These are phyloP conservation scores for Leptarthrus brevirostris DNA, from an alignment of 2,888 invertebrate species.

Conservation along the genomic window DNA sequence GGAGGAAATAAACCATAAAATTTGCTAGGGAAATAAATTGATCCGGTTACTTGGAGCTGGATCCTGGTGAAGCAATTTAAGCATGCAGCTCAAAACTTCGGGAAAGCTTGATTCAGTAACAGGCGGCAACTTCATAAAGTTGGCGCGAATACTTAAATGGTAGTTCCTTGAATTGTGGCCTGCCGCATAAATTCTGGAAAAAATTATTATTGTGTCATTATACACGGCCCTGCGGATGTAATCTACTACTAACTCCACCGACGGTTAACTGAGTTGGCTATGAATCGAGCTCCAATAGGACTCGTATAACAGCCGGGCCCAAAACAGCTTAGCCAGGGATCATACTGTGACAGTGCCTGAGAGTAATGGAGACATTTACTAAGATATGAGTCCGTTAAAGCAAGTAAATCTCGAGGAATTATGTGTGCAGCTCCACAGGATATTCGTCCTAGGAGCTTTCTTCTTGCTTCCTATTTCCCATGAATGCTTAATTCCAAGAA, in stretches of 20 bases:
- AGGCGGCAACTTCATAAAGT: too few relatives aligned
- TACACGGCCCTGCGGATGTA: neutral
- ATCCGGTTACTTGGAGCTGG: neutral
- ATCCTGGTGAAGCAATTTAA: neutral
- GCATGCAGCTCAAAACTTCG: neutral
- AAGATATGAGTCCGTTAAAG: conserved; percentile 7
- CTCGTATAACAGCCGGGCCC: neutral
- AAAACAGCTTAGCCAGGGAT: conserved; percentile 5
- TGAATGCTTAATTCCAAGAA: conserved; percentile 13
- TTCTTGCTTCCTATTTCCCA: conserved; percentile 3
- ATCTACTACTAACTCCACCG: neutral
- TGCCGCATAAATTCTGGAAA: neutral
- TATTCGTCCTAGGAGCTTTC: neutral
- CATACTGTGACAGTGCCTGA: conserved; percentile 1
- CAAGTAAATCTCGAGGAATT: conserved; percentile 4
- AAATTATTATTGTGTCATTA: neutral
- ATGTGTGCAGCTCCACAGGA: neutral
- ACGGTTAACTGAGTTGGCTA: neutral
- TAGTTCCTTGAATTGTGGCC: too few relatives aligned
- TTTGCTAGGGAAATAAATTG: neutral
- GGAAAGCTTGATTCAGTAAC: neutral
- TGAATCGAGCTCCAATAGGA: neutral
- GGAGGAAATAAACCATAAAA: conserved; percentile 8
- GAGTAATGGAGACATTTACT: conserved; percentile 9
- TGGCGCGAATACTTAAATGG: too few relatives aligned